These are phyloP conservation scores for Scytalopus superciliaris DNA, from an alignment of 2,113 vertebrate genomes.

Conservation along the genomic window DNA sequence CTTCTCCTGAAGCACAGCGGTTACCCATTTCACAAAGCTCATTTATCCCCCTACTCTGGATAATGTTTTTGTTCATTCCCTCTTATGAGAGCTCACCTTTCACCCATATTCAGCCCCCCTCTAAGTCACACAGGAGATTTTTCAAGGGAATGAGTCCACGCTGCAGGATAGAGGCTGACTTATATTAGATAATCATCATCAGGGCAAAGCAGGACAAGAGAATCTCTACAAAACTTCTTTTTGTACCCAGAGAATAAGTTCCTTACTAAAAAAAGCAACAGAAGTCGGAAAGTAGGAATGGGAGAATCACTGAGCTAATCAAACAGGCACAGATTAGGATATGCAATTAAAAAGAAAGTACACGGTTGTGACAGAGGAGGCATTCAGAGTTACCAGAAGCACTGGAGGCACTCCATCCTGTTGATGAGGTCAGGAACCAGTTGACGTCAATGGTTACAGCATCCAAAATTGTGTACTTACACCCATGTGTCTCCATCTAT, in stretches of 20 bases:
- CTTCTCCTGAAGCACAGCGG: not conserved
- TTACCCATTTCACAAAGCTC: not conserved
- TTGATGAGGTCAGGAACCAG: not conserved
- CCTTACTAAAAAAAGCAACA: not conserved
- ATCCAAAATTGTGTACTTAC: not conserved
- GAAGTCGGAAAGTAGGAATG: not conserved
- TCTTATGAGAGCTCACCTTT: not conserved
- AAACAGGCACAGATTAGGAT: not conserved
- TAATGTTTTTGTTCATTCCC: not conserved
- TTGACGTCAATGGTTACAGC: not conserved
- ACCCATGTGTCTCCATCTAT: not conserved
- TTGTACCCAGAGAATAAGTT: not conserved
- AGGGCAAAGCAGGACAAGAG: not conserved
- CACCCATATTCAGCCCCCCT: not conserved
- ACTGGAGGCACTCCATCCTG: not conserved
- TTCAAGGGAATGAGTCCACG: not conserved
- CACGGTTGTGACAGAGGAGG: not conserved
- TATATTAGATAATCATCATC: not conserved
- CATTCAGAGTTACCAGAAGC: not conserved
- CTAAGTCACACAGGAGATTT: not conserved
- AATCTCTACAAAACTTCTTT: not conserved
- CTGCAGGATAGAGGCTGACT: not conserved
- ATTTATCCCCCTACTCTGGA: not conserved
- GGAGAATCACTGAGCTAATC: not conserved
- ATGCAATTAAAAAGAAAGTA: not conserved